phyloP scores from a whole-genome alignment of 1,140 invertebrate genomes.

The Drosophila rhopaloa region DNA sequence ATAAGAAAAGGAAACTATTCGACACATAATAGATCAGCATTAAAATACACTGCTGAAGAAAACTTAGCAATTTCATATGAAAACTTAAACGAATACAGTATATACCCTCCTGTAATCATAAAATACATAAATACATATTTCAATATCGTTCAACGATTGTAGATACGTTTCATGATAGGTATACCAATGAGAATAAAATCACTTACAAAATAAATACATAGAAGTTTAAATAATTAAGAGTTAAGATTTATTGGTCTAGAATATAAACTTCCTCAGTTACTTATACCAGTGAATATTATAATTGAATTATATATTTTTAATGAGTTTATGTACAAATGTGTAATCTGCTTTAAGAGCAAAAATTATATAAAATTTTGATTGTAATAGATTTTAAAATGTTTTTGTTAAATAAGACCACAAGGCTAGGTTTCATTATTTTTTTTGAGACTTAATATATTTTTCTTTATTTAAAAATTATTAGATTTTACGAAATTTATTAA shows the following conservation, averaged over 20 bases:
- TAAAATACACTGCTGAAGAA: constrained; percentile 21
- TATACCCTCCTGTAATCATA: constrained; percentile 46
- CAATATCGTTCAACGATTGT: constrained; percentile 45
- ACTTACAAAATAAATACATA: constrained; percentile 8
- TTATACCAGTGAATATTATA: not conserved
- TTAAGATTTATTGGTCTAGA: not conserved
- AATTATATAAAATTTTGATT: not conserved
- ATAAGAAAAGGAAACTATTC: constrained; percentile 2
- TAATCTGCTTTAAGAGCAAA: not conserved
- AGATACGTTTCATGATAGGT: constrained; percentile 28
- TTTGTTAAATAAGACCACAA: not conserved
- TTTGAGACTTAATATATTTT: not conserved
- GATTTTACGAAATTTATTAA: not conserved
- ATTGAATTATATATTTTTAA: not conserved
- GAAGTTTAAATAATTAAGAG: constrained; percentile 5
- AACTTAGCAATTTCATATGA: constrained; percentile 16
- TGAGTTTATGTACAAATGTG: constrained; percentile 13
- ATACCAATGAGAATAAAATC: constrained; percentile 13
- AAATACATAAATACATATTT: constrained; percentile 43
- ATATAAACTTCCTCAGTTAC: constrained; percentile 9
- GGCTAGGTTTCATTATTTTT: not conserved
- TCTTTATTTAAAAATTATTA: not conserved
- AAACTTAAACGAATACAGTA: constrained; percentile 24
- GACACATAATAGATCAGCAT: constrained; percentile 10
- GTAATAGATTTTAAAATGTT: not conserved